Evolutionary conservation across 2,113 vertebrate genomes (phyloP).

Genomic region (Brachirus orientalis): DNA sequence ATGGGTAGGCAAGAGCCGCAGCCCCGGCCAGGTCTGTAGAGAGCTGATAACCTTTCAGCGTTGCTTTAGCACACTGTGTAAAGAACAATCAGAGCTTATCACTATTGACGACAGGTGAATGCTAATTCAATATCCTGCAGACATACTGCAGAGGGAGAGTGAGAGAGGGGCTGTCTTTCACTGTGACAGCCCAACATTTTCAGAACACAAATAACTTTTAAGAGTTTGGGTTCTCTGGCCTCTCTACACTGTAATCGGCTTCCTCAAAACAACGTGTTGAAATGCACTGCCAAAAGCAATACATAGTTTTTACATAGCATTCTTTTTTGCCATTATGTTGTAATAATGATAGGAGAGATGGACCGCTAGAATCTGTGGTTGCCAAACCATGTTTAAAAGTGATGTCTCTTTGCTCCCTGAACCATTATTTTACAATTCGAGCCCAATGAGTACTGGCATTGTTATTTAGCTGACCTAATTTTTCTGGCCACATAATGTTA

Average conservation of each 20-base stretch:
- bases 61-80: constrained; percentile 65
- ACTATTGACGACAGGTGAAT: constrained; percentile 62
- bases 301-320: too few relatives aligned
- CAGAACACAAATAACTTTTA: constrained; percentile 35
- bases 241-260: constrained; percentile 38
- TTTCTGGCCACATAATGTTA: too few relatives aligned
- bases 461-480: too few relatives aligned
- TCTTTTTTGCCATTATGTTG: too few relatives aligned
- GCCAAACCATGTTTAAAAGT: too few relatives aligned
- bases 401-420: too few relatives aligned
- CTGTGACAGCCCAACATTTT: constrained; percentile 25
- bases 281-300: too few relatives aligned
- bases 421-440: too few relatives aligned
- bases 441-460: too few relatives aligned
- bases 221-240: constrained; percentile 2
- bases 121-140: constrained; percentile 69
- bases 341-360: too few relatives aligned
- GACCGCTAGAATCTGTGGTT: too few relatives aligned
- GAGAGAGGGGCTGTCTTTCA: constrained; percentile 18
- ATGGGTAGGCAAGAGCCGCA: constrained; percentile 47
- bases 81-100: constrained; percentile 80
- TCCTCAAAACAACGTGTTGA: too few relatives aligned
- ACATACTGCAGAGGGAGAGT: constrained; percentile 39
- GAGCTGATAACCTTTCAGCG: constrained; percentile 76
- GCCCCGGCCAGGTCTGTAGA: constrained; percentile 69